Conservation (phyloP, 1,140 invertebrate species). For the Pseudomyrmex flavicornis region DNA sequence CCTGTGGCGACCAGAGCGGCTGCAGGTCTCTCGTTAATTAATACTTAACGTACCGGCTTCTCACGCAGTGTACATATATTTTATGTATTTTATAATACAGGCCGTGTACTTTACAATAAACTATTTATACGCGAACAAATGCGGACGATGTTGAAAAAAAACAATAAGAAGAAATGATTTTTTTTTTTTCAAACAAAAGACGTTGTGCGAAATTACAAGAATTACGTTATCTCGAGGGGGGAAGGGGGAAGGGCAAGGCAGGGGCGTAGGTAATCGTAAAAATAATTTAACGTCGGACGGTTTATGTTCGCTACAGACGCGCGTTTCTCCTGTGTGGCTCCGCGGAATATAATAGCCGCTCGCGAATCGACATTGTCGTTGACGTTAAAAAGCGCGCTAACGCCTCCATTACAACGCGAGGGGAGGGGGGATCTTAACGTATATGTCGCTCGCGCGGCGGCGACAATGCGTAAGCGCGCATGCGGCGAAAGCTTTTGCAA, state of each 20-base stretch:
- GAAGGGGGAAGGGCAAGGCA: not conserved
- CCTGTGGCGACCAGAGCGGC: not conserved
- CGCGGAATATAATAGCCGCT: conserved; percentile 31
- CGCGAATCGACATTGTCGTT: conserved; percentile 29
- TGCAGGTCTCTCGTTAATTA: conserved; percentile 32
- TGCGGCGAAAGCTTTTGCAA: conserved; percentile 18
- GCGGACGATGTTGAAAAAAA: conserved; percentile 3
- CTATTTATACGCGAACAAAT: not conserved
- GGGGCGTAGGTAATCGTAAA: conserved; percentile 23
- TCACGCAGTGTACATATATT: not conserved
- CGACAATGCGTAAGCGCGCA: not conserved
- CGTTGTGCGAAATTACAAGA: too few species aligned
- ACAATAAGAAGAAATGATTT: not conserved
- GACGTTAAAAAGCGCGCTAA: conserved; percentile 26
- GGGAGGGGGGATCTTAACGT: not conserved
- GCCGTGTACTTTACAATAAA: too few species aligned
- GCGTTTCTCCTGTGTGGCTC: not conserved
- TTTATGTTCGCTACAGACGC: not conserved
- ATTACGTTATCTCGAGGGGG: not conserved
- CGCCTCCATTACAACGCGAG: not conserved
- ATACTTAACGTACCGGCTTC: conserved; percentile 9
- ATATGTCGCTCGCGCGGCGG: not conserved
- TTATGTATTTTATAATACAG: conserved; percentile 5
- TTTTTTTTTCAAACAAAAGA: not conserved
- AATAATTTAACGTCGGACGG: conserved; percentile 19